Evolutionary conservation across 1,140 invertebrate species (phyloP).

Genomic region (Samia ricini): DNA sequence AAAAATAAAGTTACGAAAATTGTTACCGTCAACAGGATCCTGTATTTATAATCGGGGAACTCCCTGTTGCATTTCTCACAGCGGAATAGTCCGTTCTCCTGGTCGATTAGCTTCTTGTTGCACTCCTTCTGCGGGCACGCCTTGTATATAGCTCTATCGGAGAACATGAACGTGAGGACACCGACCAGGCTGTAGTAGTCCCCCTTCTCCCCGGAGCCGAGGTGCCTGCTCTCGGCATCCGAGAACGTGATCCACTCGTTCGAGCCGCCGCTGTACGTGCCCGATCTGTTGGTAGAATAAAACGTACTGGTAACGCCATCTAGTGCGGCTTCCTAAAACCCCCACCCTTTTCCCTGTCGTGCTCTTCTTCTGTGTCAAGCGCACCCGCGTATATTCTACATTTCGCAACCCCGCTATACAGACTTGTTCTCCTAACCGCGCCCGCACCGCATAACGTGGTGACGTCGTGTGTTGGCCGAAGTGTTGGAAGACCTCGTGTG

Average conservation of each 20-base stretch:
- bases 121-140: conserved; percentile 91
- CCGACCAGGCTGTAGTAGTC: conserved; percentile 84
- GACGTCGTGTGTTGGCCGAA: neutral
- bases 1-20: conserved; percentile 54
- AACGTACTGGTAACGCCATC: no score
- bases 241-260: conserved; percentile 84
- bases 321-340: no score
- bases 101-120: conserved; percentile 96
- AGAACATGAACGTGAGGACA: conserved; percentile 69
- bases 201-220: conserved; percentile 84
- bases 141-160: conserved; percentile 92
- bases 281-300: conserved; percentile 57
- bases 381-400: neutral
- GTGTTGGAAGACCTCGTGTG: neutral
- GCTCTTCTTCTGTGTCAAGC: neutral
- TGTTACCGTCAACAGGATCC: conserved; percentile 89
- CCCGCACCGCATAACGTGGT: no score
- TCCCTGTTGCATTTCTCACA: conserved; percentile 97
- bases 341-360: no score
- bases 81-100: conserved; percentile 90
- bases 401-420: no score
- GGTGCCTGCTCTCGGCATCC: conserved; percentile 83
- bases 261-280: conserved; percentile 58
- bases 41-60: conserved; percentile 91
- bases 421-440: no score